Percentiles rank a stretch among this genome's conserved stretches.
These are phyloP conservation scores for Drosophila sturtevanti DNA, from an alignment of 1,140 invertebrate genomes.

Conservation along the genomic window DNA sequence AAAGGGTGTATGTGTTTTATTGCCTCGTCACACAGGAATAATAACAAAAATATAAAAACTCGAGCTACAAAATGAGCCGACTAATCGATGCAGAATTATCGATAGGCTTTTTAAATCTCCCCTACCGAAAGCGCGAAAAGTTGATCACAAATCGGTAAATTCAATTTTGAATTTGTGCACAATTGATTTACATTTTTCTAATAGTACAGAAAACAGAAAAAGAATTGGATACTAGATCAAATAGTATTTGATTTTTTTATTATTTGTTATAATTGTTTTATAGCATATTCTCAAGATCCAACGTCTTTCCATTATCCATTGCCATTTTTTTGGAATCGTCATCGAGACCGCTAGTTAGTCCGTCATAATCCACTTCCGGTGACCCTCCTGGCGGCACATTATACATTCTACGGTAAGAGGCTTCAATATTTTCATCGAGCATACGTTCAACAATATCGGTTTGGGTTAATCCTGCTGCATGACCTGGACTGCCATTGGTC, in stretches of 20 bases:
- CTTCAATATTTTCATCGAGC: constrained; percentile 74
- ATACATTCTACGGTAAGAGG: constrained; percentile 71
- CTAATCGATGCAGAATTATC: not conserved
- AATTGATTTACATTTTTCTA: too few species aligned
- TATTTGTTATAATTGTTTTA: not conserved
- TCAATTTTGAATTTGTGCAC: not conserved
- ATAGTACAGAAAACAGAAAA: too few species aligned
- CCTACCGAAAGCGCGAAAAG: not conserved
- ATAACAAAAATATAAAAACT: constrained; percentile 20
- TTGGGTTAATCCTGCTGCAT: constrained; percentile 10
- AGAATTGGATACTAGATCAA: too few species aligned
- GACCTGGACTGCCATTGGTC: constrained; percentile 1
- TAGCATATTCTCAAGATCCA: constrained; percentile 42
- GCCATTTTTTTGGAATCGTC: constrained; percentile 74
- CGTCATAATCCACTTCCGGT: constrained; percentile 39
- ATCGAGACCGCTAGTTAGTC: constrained; percentile 54
- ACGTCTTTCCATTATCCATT: constrained; percentile 45
- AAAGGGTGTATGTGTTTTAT: constrained; percentile 10
- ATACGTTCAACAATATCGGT: constrained; percentile 72
- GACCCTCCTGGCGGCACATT: constrained; percentile 40
- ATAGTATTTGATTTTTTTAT: too few species aligned
- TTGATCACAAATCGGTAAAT: not conserved
- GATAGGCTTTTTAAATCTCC: not conserved
- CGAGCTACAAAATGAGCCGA: not conserved
- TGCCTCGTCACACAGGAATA: constrained; percentile 29